phyloP scores from a whole-genome alignment of 1,140 invertebrate genomes.

The Saccostrea cuccullata region DNA sequence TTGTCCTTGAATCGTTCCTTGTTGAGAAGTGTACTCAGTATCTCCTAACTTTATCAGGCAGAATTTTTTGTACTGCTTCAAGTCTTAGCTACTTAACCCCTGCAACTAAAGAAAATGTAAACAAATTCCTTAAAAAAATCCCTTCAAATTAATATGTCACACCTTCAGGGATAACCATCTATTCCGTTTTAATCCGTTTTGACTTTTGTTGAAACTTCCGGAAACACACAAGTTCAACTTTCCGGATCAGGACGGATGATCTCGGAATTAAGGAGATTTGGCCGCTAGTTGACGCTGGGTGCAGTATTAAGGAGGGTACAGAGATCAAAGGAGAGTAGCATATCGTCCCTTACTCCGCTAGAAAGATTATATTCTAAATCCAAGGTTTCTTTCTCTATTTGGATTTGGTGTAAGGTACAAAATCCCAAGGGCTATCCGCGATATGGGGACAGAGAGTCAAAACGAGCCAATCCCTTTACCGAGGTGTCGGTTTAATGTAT shows the following conservation, averaged over 20 bases:
- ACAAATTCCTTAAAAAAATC: neutral
- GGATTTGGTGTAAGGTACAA: neutral
- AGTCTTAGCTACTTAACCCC: neutral
- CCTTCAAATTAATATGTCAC: neutral
- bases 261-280: neutral
- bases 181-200: neutral
- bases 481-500: neutral
- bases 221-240: neutral
- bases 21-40: too few relatives aligned
- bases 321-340: neutral
- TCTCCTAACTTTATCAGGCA: neutral
- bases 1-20: too few relatives aligned
- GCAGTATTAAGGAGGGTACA: neutral
- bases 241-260: neutral
- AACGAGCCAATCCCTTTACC: neutral
- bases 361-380: neutral
- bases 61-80: neutral
- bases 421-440: neutral
- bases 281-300: neutral
- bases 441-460: neutral
- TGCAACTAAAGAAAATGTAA: neutral
- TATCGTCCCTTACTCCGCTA: neutral
- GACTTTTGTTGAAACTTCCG: neutral
- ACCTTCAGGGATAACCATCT: neutral
- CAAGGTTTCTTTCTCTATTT: neutral